Evolutionary conservation across 2,888 invertebrate genomes (phyloP).

Genomic region (Psococerastis gibbosa): DNA sequence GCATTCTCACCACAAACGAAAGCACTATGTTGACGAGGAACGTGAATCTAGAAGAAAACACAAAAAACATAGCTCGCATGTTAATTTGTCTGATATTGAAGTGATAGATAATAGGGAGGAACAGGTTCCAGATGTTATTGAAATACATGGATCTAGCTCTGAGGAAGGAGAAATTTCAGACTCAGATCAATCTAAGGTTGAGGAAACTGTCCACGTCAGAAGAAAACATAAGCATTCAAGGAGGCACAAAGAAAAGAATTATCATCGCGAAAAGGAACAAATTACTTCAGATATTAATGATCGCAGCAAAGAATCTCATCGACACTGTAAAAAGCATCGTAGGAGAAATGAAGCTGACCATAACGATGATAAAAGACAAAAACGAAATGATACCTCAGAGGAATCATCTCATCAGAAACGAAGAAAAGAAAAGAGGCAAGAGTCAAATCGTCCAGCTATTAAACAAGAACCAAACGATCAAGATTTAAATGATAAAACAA

Average conservation of each 20-base stretch:
- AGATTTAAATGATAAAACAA: no score
- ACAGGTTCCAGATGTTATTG: background rate
- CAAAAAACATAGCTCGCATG: background rate
- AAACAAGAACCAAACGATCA: no score
- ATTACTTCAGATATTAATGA: background rate
- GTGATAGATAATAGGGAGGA: background rate
- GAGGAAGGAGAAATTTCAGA: background rate
- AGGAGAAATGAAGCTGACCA: constrained; percentile 4
- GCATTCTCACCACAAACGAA: no score
- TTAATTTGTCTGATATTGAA: background rate
- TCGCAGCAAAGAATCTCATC: constrained; percentile 11
- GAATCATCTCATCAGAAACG: background rate
- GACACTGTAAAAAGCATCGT: constrained; percentile 5
- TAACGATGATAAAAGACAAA: constrained; percentile 7
- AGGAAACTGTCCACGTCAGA: background rate
- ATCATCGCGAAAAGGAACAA: background rate
- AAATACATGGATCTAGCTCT: constrained; percentile 5
- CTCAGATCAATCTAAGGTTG: background rate
- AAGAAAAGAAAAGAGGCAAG: constrained; percentile 12
- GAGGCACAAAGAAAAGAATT: background rate
- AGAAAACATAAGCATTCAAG: background rate
- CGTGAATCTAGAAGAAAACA: background rate
- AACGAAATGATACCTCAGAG: constrained; percentile 9
- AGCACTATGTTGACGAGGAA: background rate
- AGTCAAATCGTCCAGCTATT: no score